Conservation (phyloP, 1,140 invertebrate genomes). For the Pomacea maculata region DNA sequence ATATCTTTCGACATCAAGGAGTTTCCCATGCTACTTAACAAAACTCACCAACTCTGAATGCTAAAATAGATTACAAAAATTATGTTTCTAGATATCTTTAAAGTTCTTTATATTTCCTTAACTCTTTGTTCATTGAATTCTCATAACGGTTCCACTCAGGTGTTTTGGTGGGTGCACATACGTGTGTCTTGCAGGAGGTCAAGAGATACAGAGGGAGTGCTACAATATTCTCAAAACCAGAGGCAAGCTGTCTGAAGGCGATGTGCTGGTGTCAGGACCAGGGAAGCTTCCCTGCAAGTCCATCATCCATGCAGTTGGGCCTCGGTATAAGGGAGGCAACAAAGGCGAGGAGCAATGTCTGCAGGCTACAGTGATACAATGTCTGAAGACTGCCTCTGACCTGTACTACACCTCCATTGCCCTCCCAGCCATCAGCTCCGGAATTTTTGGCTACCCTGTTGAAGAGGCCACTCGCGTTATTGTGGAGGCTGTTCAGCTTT, state of each 20-base stretch:
- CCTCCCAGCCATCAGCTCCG: slow-evolving; percentile 39
- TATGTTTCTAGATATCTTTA: too few species aligned
- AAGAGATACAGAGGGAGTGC: slow-evolving; percentile 12
- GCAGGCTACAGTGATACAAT: slow-evolving; percentile 4
- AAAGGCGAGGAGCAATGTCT: slow-evolving; percentile 6
- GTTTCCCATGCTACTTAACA: too few species aligned
- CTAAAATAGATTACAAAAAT: too few species aligned
- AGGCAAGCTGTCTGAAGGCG: slow-evolving; percentile 5
- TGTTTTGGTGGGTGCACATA: too few species aligned
- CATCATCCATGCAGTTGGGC: slow-evolving; percentile 43
- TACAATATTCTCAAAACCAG: not conserved
- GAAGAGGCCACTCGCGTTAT: slow-evolving; percentile 29
- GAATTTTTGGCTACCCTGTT: slow-evolving; percentile 36
- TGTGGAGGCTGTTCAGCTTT: slow-evolving; percentile 22
- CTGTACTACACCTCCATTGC: slow-evolving; percentile 9
- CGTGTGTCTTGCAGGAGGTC: slow-evolving; percentile 3
- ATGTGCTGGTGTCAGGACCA: slow-evolving; percentile 18
- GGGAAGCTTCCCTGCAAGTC: slow-evolving; percentile 30
- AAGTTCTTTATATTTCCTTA: too few species aligned
- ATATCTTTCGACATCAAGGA: too few species aligned
- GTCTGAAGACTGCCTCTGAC: not conserved
- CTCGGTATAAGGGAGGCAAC: slow-evolving; percentile 29
- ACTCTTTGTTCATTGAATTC: too few species aligned
- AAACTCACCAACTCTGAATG: too few species aligned
- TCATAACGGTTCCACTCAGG: too few species aligned